Evolutionary conservation across 2,797 vertebrate species (phyloP).

Genomic region (Fratercula arctica): DNA sequence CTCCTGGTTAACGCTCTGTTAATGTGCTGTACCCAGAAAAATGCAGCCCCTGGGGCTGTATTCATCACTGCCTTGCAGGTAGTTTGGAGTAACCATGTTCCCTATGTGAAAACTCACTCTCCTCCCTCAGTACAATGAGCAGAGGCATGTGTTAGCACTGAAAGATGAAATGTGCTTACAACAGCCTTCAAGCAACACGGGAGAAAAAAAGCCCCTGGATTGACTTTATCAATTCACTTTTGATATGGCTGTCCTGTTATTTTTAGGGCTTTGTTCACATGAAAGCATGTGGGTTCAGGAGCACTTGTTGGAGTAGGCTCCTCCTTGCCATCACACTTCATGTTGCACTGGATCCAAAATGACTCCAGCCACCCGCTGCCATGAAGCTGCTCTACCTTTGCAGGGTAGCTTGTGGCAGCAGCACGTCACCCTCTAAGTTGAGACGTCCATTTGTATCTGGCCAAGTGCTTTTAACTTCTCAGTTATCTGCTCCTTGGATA

Average conservation of each 20-base stretch:
- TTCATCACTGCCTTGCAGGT: neutral
- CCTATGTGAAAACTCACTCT: neutral
- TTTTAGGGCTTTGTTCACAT: neutral
- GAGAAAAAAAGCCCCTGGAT: neutral
- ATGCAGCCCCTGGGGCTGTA: neutral
- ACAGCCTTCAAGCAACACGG: neutral
- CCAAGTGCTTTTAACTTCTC: neutral
- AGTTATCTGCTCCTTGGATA: neutral
- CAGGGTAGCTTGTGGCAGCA: neutral
- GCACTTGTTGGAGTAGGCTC: neutral
- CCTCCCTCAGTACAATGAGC: neutral
- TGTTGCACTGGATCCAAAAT: neutral
- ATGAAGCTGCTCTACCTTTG: neutral
- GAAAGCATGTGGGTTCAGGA: neutral
- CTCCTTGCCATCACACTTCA: neutral
- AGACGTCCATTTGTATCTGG: neutral
- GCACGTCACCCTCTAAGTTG: neutral
- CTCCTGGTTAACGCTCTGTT: slow-evolving; percentile 6
- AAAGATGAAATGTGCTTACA: neutral
- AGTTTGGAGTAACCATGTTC: neutral
- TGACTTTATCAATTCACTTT: neutral
- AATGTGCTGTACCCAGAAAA: slow-evolving; percentile 15
- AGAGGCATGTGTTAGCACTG: neutral
- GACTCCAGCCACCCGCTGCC: neutral
- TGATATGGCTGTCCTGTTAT: neutral